phyloP scores from a whole-genome alignment of 2,888 invertebrate species.

The Boloria euphrosyne region DNA sequence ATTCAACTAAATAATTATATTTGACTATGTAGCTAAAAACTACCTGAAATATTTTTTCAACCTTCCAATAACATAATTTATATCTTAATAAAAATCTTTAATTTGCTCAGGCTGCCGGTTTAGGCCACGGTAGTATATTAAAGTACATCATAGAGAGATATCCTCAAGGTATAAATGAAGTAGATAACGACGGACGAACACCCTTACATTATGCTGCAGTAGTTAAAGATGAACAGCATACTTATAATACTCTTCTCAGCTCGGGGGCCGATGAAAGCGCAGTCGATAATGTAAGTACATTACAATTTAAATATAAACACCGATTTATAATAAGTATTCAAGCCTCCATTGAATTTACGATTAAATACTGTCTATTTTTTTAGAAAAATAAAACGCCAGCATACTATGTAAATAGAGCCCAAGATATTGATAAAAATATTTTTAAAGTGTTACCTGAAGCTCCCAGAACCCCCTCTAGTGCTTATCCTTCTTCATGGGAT shows the following conservation, averaged over 20 bases:
- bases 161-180: conserved; percentile 85
- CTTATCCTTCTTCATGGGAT: conserved; percentile 87
- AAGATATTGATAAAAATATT: conserved; percentile 89
- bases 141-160: conserved; percentile 87
- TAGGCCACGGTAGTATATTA: conserved; percentile 89
- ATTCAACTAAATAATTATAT: not conserved
- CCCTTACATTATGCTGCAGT: conserved; percentile 94
- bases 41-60: too few species aligned
- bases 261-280: conserved; percentile 92
- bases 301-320: not conserved
- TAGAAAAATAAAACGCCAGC: conserved; percentile 92
- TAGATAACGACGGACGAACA: conserved; percentile 92
- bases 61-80: not conserved
- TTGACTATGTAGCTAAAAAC: not conserved
- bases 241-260: conserved; percentile 89
- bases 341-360: not conserved
- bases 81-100: not conserved
- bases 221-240: conserved; percentile 88
- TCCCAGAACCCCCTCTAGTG: conserved; percentile 88
- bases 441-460: conserved; percentile 90
- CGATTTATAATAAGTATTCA: not conserved
- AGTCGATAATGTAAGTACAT: conserved; percentile 88
- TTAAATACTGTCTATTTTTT: conserved; percentile 44
- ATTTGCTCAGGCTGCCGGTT: conserved; percentile 87
- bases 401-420: conserved; percentile 88